Evolutionary conservation across 2,113 vertebrate genomes (phyloP).

Genomic region (Onychorhynchus coronatus): DNA sequence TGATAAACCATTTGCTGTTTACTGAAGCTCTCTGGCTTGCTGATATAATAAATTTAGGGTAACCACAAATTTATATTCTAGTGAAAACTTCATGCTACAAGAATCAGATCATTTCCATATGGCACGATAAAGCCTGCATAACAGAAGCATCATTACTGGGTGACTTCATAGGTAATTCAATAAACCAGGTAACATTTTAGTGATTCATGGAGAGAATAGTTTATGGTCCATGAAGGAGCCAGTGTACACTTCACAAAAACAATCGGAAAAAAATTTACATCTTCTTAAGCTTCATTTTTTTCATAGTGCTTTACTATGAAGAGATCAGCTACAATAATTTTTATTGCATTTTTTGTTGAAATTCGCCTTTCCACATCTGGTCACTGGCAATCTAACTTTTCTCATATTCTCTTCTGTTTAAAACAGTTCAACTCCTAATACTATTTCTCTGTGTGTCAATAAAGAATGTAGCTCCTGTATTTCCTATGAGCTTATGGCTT

Average conservation of each 20-base stretch:
- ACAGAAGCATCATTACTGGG: background rate
- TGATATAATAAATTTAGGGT: background rate
- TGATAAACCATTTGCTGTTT: background rate
- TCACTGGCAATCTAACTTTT: background rate
- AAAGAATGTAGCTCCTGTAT: background rate
- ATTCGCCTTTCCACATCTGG: background rate
- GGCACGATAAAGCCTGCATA: background rate
- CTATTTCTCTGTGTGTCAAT: background rate
- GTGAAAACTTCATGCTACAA: background rate
- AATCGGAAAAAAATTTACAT: background rate
- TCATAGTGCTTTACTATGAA: background rate
- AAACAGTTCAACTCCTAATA: background rate
- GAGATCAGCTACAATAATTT: background rate
- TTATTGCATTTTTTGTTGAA: background rate
- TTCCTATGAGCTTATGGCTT: background rate
- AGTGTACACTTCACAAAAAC: background rate
- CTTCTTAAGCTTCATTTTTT: background rate
- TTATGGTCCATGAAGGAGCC: background rate
- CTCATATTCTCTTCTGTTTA: background rate
- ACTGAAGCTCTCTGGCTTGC: background rate
- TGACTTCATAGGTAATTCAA: background rate
- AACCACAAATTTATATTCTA: background rate
- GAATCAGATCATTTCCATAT: background rate
- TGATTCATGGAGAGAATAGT: background rate
- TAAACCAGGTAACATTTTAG: background rate